Conservation (phyloP, 2,888 invertebrate species). For the Penaeus monodon region DNA sequence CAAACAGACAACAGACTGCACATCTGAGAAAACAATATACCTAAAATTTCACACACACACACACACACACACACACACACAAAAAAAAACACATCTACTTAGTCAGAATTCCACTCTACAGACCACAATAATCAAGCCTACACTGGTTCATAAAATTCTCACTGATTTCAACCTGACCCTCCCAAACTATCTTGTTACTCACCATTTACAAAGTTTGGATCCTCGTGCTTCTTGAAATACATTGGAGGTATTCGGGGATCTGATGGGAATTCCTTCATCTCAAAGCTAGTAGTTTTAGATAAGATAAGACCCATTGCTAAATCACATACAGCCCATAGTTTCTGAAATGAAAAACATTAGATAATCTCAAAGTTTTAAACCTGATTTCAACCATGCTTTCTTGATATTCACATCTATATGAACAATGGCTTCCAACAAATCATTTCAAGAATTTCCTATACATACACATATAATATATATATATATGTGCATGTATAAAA, state of each 20-base stretch:
- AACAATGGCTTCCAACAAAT: too few species aligned
- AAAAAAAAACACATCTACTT: too few species aligned
- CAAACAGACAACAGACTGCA: too few species aligned
- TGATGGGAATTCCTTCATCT: constrained; percentile 88
- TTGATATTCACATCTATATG: too few species aligned
- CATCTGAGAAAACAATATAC: too few species aligned
- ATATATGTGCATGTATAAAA: too few species aligned
- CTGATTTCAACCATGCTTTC: too few species aligned
- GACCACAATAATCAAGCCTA: too few species aligned
- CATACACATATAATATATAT: not conserved
- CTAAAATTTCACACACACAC: too few species aligned
- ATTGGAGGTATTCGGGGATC: constrained; percentile 89
- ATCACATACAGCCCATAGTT: constrained; percentile 97
- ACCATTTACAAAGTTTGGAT: constrained; percentile 78
- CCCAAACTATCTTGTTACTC: constrained; percentile 69
- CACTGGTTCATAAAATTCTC: too few species aligned
- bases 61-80: too few species aligned
- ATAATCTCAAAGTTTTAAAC: not conserved
- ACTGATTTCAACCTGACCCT: not conserved
- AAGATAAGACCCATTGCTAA: constrained; percentile 90
- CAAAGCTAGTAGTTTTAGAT: constrained; percentile 87
- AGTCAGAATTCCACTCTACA: too few species aligned
- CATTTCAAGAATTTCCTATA: not conserved
- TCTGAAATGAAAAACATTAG: constrained; percentile 74
- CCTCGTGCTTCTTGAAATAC: constrained; percentile 85